phyloP scores from a whole-genome alignment of 2,113 vertebrate species.

The Machaerirhynchus nigripectus region DNA sequence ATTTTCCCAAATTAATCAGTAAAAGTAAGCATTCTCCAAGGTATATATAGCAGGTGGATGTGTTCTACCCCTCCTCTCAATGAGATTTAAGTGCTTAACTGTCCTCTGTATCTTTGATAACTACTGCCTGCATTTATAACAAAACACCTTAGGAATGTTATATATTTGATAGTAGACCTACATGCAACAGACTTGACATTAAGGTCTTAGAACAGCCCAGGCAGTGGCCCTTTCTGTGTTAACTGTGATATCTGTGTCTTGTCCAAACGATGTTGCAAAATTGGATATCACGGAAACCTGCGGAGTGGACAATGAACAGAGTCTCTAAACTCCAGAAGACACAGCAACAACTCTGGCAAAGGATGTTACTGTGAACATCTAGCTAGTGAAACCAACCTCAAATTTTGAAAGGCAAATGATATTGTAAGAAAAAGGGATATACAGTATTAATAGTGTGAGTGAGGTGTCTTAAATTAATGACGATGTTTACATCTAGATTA shows the following conservation, averaged over 20 bases:
- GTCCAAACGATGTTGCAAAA: not conserved
- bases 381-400: not conserved
- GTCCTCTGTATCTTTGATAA: not conserved
- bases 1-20: not conserved
- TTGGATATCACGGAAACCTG: not conserved
- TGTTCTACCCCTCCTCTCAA: not conserved
- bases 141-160: not conserved
- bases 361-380: not conserved
- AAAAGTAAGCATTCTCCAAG: not conserved
- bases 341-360: not conserved
- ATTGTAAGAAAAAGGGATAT: not conserved
- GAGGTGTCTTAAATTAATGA: not conserved
- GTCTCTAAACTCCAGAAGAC: not conserved
- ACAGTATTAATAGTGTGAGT: not conserved
- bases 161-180: not conserved
- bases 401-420: not conserved
- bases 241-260: not conserved
- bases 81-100: not conserved
- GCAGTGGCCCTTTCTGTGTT: not conserved
- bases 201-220: not conserved
- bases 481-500: not conserved
- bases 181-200: not conserved
- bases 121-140: not conserved
- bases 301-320: not conserved
- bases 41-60: not conserved